Evolutionary conservation across 2,797 vertebrate species (phyloP).

Genomic region (Acanthopagrus latus): DNA sequence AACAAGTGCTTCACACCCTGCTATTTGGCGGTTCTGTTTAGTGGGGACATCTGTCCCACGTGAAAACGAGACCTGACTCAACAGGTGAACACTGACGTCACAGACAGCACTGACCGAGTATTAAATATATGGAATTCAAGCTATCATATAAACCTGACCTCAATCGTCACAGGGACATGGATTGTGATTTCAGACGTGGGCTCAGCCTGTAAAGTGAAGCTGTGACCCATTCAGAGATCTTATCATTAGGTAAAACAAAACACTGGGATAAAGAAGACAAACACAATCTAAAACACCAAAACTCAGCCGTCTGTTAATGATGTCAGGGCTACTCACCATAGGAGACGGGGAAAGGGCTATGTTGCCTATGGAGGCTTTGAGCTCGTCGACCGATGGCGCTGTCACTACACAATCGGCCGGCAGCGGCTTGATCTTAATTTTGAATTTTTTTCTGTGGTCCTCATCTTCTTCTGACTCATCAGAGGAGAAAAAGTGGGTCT

Average conservation of each 20-base stretch:
- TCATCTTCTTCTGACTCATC: slow-evolving; percentile 97
- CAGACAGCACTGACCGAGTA: neutral
- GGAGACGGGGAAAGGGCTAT: slow-evolving; percentile 95
- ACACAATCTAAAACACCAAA: neutral
- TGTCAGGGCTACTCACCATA: slow-evolving; percentile 90
- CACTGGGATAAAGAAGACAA: neutral
- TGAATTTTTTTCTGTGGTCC: slow-evolving; percentile 95
- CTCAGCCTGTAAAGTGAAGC: neutral
- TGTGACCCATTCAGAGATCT: neutral
- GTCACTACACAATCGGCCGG: slow-evolving; percentile 85
- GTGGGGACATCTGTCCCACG: slow-evolving; percentile 33
- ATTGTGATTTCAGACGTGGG: slow-evolving; percentile 2
- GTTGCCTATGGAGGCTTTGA: slow-evolving; percentile 96
- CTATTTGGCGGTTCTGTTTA: slow-evolving; percentile 11
- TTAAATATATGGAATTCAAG: slow-evolving; percentile 22
- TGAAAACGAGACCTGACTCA: slow-evolving; percentile 25
- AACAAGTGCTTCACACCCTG: slow-evolving; percentile 30
- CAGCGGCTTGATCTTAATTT: slow-evolving; percentile 97
- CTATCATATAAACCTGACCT: neutral
- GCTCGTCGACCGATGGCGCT: slow-evolving; percentile 91
- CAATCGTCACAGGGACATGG: neutral
- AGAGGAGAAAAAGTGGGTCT: slow-evolving; percentile 96
- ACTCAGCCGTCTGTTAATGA: neutral
- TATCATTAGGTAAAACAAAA: slow-evolving; percentile 9
- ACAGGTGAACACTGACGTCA: neutral